Evolutionary conservation across 2,113 vertebrate species (phyloP), one percentile per base, ranked within the genome.

Genomic region (Sphyrna mokarran): DNA sequence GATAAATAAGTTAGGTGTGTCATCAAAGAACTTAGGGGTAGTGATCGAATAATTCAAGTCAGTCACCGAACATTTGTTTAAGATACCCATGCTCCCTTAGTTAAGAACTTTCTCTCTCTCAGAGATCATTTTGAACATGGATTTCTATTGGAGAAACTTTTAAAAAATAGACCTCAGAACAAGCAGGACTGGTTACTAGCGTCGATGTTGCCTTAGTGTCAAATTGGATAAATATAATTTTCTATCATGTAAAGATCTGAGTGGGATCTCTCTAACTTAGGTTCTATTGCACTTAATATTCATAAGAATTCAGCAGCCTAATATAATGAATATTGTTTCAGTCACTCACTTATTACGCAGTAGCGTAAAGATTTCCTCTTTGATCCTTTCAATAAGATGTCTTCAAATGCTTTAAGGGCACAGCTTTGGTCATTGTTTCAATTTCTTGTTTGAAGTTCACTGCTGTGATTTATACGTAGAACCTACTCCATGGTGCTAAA

Each of bases 371-470:
- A n/a, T 43, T 54, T 72, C 40, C 69, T 72, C 94, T 95, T 95
- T 95, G 94, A 95, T 95, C 68, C 18, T 95, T 95, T 26, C 72
- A 72, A 33, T 72, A 48, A 72, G 69, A 95, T 72, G 29, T 40
- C 22, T 95, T 95, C 9, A 66, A n/a, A 95, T 72, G 23, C 43
- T 95, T 72, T 29, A 95, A 95, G 69, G 94, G 43, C 69, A 54
- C 94, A 48, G 48, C 69, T n/a, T 66, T 95, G 26, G 40, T 95
- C 40, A 68, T 66, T 93, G 68, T 76, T 23, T 54, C 40, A 29
- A 95, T 26, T 40, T 69, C 40, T 54, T 72, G 66, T 91, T 48
- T 95, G 93, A 95, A 26, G 63, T 48, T 95, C 40, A 48, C 54
- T 72, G 93, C 40, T 72, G 68, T 48, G 68, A 22, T n/a, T 69